Base-by-base conservation (phyloP, 2,797 vertebrate genomes). In the Gobio occitaniae region DNA sequence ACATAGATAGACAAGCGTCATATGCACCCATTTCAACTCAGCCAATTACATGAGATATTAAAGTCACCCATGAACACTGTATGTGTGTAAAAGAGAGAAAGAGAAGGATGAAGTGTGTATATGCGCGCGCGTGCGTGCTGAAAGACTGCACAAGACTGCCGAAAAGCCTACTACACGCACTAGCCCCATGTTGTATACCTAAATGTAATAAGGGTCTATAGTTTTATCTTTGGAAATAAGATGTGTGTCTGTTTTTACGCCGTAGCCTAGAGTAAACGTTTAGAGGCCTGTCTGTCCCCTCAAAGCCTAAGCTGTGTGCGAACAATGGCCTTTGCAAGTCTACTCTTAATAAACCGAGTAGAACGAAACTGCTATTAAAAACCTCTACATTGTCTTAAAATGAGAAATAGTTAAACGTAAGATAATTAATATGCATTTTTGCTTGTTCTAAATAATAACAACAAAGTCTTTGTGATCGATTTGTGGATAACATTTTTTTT, bases 301-400 rank as follows among this genome's bases (percentile, higher is more conserved):
- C 21, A 69, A 38, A 88, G 59, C 76, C 84, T 59, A 77, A 88
- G 74, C 78, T 56, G 50, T 52, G 63, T 82, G 75, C 76, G 83
- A 85, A 89, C 87, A 88, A 88, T 88, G 84, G 85, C 85, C 69
- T 32, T 82, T 78, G 52, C 41, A 86, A n/a, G 2, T 65, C 59
- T 56, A 80, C 80, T 68, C 65, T 36, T 83, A 41, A 80, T 52
- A 44, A 25, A 80, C 65, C 48, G 65, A 69, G 19, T 10, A 11
- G 7, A 13, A 38, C 63, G 15, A 69, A 80, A 66, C 63, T 41
- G 29, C 12, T 80, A 38, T 56, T 66, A 25, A 19, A 5, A 48
- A 38, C 19, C 19, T 19, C 8, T 41, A 25, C 6, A 54, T 15
- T 68, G 13, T 41, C 25, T 48, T 65, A 44, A 54, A 83, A 76